Percentiles rank a stretch among this genome's conserved stretches.
phyloP scores from a whole-genome alignment of 2,113 vertebrate species.

The Fregata magnificens region DNA sequence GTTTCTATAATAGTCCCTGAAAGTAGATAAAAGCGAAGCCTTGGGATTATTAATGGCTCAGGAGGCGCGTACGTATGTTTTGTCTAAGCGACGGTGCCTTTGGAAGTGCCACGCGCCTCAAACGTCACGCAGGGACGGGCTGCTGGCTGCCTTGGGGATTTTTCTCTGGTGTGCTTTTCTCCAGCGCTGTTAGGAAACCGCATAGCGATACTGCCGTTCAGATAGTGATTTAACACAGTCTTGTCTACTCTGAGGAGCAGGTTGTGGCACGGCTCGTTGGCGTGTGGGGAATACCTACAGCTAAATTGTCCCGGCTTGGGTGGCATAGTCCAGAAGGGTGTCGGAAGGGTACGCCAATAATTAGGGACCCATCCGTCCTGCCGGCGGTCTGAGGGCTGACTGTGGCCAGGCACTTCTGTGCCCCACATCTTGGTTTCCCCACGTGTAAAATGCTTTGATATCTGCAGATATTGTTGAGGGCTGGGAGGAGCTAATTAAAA shows the following conservation, averaged over 20 bases:
- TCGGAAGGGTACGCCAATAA: rapidly evolving
- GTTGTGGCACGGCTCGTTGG: not conserved
- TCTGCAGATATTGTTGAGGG: not conserved
- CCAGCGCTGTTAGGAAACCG: rapidly evolving
- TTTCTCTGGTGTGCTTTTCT: not conserved
- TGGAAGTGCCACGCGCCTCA: not conserved
- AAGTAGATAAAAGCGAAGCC: not conserved
- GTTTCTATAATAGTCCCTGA: not conserved
- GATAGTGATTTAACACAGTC: not conserved
- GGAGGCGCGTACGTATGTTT: rapidly evolving
- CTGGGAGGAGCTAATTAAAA: not conserved
- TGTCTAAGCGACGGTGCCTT: rapidly evolving
- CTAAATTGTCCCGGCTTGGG: rapidly evolving
- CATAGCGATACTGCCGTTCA: rapidly evolving
- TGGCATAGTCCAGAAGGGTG: not conserved
- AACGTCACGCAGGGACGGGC: rapidly evolving
- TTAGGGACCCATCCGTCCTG: not conserved
- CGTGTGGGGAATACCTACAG: not conserved
- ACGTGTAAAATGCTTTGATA: not conserved
- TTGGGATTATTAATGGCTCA: not conserved
- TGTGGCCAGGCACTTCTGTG: not conserved
- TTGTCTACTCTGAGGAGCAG: not conserved
- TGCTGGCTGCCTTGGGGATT: not conserved
- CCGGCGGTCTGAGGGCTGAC: not conserved
- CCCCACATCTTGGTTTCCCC: not conserved